These are phyloP conservation scores for Percina caprodes DNA, from an alignment of 2,113 vertebrate genomes.

Conservation along the genomic window DNA sequence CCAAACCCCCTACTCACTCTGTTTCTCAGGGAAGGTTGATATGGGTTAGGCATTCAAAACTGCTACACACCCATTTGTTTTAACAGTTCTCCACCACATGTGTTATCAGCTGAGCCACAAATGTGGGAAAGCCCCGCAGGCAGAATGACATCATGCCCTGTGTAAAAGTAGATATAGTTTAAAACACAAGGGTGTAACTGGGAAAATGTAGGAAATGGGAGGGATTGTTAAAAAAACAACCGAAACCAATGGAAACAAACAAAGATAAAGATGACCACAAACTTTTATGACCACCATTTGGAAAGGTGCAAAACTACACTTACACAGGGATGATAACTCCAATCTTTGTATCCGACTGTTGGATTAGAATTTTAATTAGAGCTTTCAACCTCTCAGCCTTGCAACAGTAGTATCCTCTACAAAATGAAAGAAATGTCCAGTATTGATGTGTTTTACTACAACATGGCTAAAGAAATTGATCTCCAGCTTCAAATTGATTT, in stretches of 20 bases:
- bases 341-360: constrained; percentile 4
- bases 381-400: not conserved
- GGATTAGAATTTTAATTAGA: not conserved
- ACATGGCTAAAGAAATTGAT: constrained; percentile 27
- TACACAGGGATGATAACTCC: not conserved
- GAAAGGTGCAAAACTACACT: constrained; percentile 5
- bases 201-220: constrained; percentile 63
- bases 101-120: constrained; percentile 80
- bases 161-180: constrained; percentile 69
- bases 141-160: constrained; percentile 73
- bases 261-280: constrained; percentile 14
- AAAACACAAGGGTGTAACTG: constrained; percentile 71
- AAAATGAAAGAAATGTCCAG: constrained; percentile 18
- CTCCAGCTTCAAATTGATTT: constrained; percentile 39
- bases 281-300: not conserved
- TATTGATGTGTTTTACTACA: constrained; percentile 26
- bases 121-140: constrained; percentile 81
- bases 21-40: constrained; percentile 72
- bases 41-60: constrained; percentile 71
- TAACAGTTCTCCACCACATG: constrained; percentile 74
- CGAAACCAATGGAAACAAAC: constrained; percentile 59
- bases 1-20: constrained; percentile 54
- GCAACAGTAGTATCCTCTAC: constrained; percentile 9
- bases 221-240: constrained; percentile 60
- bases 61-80: constrained; percentile 75